Conservation (phyloP, 2,113 vertebrate species). For the Alligator sinensis region DNA sequence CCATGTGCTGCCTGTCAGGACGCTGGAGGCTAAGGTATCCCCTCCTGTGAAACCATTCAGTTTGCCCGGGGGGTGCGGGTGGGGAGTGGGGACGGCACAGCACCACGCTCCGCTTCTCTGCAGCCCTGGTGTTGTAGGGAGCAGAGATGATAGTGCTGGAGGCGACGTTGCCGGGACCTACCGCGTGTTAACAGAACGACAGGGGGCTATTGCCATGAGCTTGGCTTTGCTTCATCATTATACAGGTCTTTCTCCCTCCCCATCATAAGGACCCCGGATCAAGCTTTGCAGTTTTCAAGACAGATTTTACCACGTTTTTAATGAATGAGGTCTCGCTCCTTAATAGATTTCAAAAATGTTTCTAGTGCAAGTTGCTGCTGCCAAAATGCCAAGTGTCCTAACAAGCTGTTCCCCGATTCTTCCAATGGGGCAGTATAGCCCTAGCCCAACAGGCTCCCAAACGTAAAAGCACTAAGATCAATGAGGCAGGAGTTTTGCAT, state of each 20-base stretch:
- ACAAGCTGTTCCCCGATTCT: not conserved
- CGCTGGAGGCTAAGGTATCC: no score
- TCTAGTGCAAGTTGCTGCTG: not conserved
- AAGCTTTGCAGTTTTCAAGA: not conserved
- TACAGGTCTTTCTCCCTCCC: not conserved
- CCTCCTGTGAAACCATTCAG: constrained; percentile 41
- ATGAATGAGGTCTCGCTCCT: not conserved
- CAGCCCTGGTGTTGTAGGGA: not conserved
- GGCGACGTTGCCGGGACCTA: not conserved
- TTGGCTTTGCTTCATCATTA: not conserved
- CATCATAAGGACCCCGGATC: not conserved
- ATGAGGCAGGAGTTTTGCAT: not conserved
- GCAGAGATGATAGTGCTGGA: not conserved
- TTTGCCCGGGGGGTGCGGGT: not conserved
- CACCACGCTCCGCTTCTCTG: not conserved
- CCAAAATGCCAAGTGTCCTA: not conserved
- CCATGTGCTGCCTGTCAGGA: no score
- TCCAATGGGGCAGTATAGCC: not conserved
- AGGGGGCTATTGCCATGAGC: not conserved
- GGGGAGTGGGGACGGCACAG: no score
- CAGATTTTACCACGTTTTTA: not conserved
- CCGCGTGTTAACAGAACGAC: not conserved
- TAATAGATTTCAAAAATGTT: not conserved
- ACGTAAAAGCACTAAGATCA: not conserved
- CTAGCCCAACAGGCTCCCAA: not conserved